Evolutionary conservation across 2,113 vertebrate genomes (phyloP).

Genomic region (Pomatorhinus ruficollis): DNA sequence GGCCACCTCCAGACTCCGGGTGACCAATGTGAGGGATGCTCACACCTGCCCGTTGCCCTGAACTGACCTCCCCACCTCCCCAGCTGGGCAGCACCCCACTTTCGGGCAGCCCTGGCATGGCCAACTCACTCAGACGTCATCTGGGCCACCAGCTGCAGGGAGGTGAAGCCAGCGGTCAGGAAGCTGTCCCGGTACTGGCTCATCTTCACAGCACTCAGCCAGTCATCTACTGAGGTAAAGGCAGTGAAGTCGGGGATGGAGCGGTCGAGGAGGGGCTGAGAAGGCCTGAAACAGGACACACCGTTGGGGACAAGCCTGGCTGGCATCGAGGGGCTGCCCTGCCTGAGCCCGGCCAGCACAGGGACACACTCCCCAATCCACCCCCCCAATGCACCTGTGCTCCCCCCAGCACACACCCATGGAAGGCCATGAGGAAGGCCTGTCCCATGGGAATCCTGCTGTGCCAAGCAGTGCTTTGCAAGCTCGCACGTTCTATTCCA

Average conservation of each 20-base stretch:
- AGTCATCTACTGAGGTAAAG: slow-evolving; percentile 98
- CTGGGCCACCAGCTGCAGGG: slow-evolving; percentile 93
- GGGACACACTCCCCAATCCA: accelerated
- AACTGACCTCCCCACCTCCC: neutral
- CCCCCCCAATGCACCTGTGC: accelerated
- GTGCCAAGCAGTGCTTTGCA: neutral
- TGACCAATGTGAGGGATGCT: neutral
- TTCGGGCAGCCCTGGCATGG: accelerated
- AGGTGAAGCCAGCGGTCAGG: slow-evolving; percentile 96
- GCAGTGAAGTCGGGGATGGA: slow-evolving; percentile 97
- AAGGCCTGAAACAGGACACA: slow-evolving; percentile 83
- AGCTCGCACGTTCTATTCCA: accelerated
- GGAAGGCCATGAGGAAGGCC: neutral
- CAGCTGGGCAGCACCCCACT: accelerated
- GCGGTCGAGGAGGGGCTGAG: slow-evolving; percentile 96
- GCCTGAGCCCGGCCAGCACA: neutral
- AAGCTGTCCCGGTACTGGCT: slow-evolving; percentile 98
- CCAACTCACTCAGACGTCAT: slow-evolving; percentile 97
- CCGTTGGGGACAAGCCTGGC: neutral
- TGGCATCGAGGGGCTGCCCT: neutral
- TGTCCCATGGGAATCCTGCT: accelerated
- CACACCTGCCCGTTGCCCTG: neutral
- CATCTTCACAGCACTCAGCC: slow-evolving; percentile 98
- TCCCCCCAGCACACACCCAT: neutral
- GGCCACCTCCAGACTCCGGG: neutral